Evolutionary conservation across 2,888 invertebrate genomes (phyloP).

Genomic region (Drosophila austrosaltans): DNA sequence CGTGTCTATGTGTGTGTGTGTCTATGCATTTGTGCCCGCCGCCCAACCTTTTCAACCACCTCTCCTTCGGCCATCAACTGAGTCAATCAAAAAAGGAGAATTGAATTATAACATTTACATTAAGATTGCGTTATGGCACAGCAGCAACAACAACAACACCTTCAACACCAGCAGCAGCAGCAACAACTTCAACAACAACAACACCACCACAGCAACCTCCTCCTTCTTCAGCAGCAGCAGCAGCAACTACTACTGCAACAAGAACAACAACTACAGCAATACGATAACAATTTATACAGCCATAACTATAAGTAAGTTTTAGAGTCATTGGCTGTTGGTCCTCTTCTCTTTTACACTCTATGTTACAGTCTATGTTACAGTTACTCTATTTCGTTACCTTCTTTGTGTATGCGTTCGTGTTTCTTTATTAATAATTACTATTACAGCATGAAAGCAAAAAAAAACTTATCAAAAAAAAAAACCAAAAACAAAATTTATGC

Average conservation of each 20-base stretch:
- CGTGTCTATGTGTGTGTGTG: constrained; percentile 10
- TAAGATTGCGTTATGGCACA: constrained; percentile 71
- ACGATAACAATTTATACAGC: constrained; percentile 69
- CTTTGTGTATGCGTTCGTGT: constrained; percentile 21
- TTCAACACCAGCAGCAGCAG: constrained; percentile 44
- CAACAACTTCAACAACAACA: constrained; percentile 50
- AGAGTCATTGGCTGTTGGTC: constrained; percentile 27
- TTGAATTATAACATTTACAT: constrained; percentile 63
- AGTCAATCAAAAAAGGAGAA: constrained; percentile 27
- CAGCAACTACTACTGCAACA: constrained; percentile 50
- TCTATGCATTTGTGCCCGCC: constrained; percentile 11
- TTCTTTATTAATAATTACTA: background rate
- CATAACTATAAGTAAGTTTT: constrained; percentile 75
- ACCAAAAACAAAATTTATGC: constrained; percentile 31
- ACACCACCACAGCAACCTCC: constrained; percentile 42
- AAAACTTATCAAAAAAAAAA: constrained; percentile 13
- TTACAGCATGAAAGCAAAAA: constrained; percentile 36
- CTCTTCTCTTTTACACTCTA: constrained; percentile 7
- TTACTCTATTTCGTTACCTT: constrained; percentile 10
- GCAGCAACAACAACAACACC: constrained; percentile 61
- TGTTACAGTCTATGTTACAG: constrained; percentile 24
- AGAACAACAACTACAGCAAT: constrained; percentile 59
- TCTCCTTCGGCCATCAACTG: constrained; percentile 6
- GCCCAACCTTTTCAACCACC: constrained; percentile 15
- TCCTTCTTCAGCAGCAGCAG: constrained; percentile 51